Evolutionary conservation across 2,888 invertebrate genomes (phyloP), one percentile per base, ranked within the genome.

Genomic region (Sinodicranocentrus sp.): DNA sequence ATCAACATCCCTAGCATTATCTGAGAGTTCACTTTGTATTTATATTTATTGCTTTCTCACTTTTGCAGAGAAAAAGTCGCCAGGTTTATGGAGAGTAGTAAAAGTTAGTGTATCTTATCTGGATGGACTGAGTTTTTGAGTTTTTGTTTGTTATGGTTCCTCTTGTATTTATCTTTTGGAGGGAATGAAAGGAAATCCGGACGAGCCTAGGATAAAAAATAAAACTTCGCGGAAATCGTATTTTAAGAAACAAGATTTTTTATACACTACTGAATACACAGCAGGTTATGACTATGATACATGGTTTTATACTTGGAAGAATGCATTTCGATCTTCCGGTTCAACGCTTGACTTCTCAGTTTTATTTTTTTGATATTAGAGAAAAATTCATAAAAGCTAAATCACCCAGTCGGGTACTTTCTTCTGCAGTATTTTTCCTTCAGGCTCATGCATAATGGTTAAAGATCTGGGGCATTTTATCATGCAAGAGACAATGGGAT

Each of bases 171-270:
- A 63, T 63, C 33, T 63, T n/a, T 23, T 2, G 19, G 33, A 3
- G n/a, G n/a, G 63, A 63, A 26, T 59, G 26, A 59, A 59, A 23
- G 59, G 65, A 67, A 67, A 48, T 26, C 68, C 68, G 48, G 67
- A 21, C 15, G 23, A 48, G 33, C n/a, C n/a, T 48, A n/a, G 25
- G 44, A 67, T 67, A 44, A 63, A 3, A 33, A 33, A 8, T 5
- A 21, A 61, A 33, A 63, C 63, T 65, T 68, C 26, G 5, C 10
- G 25, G 48, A 21, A 48, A 23, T 33, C 65, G 65, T 68, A 19
- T 68, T 57, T 67, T 15, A 25, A 68, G 26, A 25, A 28, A n/a
- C 28, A 28, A n/a, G 15, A 48, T 48, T 48, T 48, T 48, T 48
- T 48, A 48, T 48, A n/a, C 15, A 48, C n/a, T n/a, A 48, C 13